These are phyloP conservation scores for Holacanthella duospinosa DNA, from an alignment of 2,888 invertebrate species.

Conservation along the genomic window DNA sequence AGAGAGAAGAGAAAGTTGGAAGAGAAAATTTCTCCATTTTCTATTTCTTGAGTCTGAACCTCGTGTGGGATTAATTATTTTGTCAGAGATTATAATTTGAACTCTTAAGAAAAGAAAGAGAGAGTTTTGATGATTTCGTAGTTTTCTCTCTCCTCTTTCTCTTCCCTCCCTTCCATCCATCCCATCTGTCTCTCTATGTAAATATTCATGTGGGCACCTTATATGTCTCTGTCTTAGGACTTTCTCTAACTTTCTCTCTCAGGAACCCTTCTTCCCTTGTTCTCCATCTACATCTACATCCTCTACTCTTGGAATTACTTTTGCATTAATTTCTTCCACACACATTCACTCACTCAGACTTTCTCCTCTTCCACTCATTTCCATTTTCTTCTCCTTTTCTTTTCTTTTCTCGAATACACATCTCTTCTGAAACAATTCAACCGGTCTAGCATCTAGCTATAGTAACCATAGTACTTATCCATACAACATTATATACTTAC, in stretches of 20 bases:
- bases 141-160: conserved; percentile 2
- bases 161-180: conserved; percentile 1
- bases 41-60: neutral
- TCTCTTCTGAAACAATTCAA: neutral
- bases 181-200: conserved; percentile 4
- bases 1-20: neutral
- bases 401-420: neutral
- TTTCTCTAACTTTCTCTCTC: neutral
- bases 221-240: conserved; percentile 2
- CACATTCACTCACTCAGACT: conserved; percentile 15
- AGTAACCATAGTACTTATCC: too few relatives aligned
- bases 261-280: neutral
- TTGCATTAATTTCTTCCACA: conserved; percentile 35
- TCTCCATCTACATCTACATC: conserved; percentile 11
- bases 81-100: conserved; percentile 21
- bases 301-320: conserved; percentile 27
- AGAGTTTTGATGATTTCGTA: conserved; percentile 11
- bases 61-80: conserved; percentile 22
- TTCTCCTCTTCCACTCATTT: conserved; percentile 9
- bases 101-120: conserved; percentile 12
- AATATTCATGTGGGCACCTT: conserved; percentile 6
- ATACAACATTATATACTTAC: neutral
- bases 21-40: neutral
- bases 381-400: conserved; percentile 5
- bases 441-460: too few relatives aligned